Evolutionary conservation across 2,888 invertebrate species (phyloP), one percentile per base, ranked within the genome.

Genomic region (Morinoia aosen): DNA sequence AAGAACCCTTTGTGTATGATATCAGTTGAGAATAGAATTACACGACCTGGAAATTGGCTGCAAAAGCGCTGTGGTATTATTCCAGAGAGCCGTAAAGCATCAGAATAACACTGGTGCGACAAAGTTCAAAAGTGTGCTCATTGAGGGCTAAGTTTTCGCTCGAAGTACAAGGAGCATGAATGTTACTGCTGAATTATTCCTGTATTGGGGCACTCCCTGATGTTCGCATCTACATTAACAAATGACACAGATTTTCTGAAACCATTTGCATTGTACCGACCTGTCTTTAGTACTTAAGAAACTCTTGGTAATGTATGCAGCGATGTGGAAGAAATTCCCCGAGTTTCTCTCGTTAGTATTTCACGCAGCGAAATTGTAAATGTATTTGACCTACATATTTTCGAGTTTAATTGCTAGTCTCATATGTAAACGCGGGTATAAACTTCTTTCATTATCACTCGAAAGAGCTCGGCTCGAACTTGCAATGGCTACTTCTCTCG

Each of bases 151-250:
- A 76, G 76, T 76, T 76, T 76, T 76, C 76, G 19, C 25, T 76
- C 76, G 76, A 76, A 76, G 76, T 76, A 76, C 76, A 76, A 16
- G 76, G 25, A 76, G 76, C 76, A 76, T 76, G 33, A 76, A 76
- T 76, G 76, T 76, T 76, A 76, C 76, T 76, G 76, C 76, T 76
- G 76, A 76, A 76, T 76, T 76, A 76, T 76, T 76, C 33, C 76
- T 76, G 76, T 76, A 61, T 76, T 76, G 8, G 76, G 76, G 76
- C 76, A 33, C 76, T 33, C 76, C 76, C 76, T 76, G 25, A 76
- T 76, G 76, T 76, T 76, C 76, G 76, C 76, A 76, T 76, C 76
- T 76, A 76, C 76, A 76, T 76, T 76, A 76, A 76, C 76, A 76
- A 76, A 76, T 76, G 76, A 76, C 76, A 76, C 76, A 76, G 25